phyloP scores from a whole-genome alignment of 2,113 vertebrate species.

The Balaeniceps rex region DNA sequence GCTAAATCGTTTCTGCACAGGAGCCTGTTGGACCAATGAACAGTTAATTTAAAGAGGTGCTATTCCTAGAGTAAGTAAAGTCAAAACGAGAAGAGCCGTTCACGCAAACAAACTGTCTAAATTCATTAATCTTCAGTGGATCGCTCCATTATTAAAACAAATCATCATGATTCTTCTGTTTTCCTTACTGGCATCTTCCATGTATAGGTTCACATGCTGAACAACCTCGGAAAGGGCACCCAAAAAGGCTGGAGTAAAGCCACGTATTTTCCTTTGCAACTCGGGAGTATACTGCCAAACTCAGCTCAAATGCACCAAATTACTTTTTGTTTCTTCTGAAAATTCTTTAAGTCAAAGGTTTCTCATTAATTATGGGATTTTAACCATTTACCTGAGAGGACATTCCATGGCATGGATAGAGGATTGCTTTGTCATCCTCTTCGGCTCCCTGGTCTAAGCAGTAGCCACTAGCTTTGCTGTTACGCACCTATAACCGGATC shows the following conservation, averaged over 20 bases:
- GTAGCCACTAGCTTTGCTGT: conserved; percentile 96
- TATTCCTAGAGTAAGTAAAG: not conserved
- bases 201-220: not conserved
- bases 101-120: not conserved
- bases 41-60: not conserved
- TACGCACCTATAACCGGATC: conserved; percentile 81
- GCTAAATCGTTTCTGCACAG: not conserved
- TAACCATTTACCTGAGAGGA: conserved; percentile 88
- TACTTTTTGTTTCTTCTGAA: not conserved
- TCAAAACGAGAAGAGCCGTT: not conserved
- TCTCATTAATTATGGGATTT: not conserved
- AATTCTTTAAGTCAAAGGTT: not conserved
- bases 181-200: not conserved
- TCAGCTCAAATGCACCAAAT: not conserved
- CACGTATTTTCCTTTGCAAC: not conserved
- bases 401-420: conserved; percentile 98
- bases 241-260: not conserved
- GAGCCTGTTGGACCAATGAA: not conserved
- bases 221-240: not conserved
- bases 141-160: not conserved
- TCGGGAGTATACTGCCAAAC: not conserved
- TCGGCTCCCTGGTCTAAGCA: conserved; percentile 96
- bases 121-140: not conserved
- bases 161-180: not conserved
- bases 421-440: conserved; percentile 93